These are phyloP conservation scores for Acropora tenuis DNA, from an alignment of 64 coral and sea anemone genomes.

Conservation along the genomic window DNA sequence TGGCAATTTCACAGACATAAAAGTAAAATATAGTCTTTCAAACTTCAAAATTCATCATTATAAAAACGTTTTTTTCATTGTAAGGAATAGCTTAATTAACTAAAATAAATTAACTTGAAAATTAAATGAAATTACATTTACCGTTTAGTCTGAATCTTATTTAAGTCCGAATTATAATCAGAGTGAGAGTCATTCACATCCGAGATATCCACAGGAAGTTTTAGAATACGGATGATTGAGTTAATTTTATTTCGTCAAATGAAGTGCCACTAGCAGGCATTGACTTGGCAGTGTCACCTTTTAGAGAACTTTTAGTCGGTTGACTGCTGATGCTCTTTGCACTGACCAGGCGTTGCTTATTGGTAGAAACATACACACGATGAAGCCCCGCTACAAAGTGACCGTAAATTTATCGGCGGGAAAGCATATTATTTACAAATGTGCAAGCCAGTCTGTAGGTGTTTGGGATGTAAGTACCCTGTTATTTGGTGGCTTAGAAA, in stretches of 20 bases:
- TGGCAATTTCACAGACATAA: too few relatives aligned
- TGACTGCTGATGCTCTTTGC: slow-evolving; percentile 44
- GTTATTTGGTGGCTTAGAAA: slow-evolving; percentile 24
- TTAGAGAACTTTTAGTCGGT: slow-evolving; percentile 44
- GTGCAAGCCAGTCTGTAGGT: slow-evolving; percentile 64
- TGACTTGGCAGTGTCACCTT: slow-evolving; percentile 18
- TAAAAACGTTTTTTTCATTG: too few relatives aligned
- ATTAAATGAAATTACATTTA: slow-evolving; percentile 23
- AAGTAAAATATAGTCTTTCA: too few relatives aligned
- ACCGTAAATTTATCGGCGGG: slow-evolving; percentile 23
- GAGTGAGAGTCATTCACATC: slow-evolving; percentile 33
- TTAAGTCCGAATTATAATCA: slow-evolving; percentile 14
- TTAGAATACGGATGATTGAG: neutral
- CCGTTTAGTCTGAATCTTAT: slow-evolving; percentile 45
- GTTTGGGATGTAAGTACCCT: slow-evolving; percentile 40
- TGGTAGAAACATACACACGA: slow-evolving; percentile 41
- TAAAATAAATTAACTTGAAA: neutral
- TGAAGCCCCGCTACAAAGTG: slow-evolving; percentile 53
- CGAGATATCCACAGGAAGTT: slow-evolving; percentile 30
- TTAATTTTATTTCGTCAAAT: slow-evolving; percentile 20
- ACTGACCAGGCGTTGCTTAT: slow-evolving; percentile 36
- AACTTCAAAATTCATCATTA: too few relatives aligned
- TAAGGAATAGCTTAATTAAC: neutral
- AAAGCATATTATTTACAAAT: slow-evolving; percentile 16
- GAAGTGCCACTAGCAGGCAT: neutral